Evolutionary conservation across 2,888 invertebrate species (phyloP), one percentile per base, ranked within the genome.

Genomic region (Thysanoteuthis rhombus): DNA sequence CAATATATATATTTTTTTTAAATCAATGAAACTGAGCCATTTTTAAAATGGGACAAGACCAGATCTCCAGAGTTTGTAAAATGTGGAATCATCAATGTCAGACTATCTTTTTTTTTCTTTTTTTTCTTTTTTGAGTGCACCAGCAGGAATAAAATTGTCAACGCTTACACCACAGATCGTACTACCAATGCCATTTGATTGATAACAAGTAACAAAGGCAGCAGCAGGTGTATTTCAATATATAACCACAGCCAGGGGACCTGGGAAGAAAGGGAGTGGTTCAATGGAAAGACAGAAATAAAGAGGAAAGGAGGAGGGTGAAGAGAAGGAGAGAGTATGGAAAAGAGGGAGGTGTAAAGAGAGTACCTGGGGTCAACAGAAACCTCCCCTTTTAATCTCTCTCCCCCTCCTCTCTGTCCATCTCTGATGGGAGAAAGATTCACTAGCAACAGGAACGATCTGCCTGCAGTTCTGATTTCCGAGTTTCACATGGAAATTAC

Each of bases 351-450:
- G 92, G 40, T 32, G 32, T 36, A 32, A 32, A 42, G n/a, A 40
- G 40, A 92, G 42, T 92, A 92, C 36, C 19, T 40, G 22, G 42
- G 92, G 42, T 42, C 42, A 92, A 92, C 45, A 92, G 92, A 42
- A 40, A 42, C 92, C 45, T n/a, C n/a, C 92, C 45, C 92, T 92
- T 45, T 92, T 45, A 42, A 40, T 92, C 12, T 92, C 92, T 92
- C 92, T 39, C 92, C 36, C 19, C n/a, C 75, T 75, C 32, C 58
- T n/a, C n/a, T 75, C 75, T 75, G 75, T 75, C 75, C 75, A 75
- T 75, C 75, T 75, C n/a, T n/a, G 75, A 75, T 36, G 36, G 75
- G 75, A 75, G 75, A 75, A 75, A 75, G 12, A 75, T 75, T 75
- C n/a, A 75, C 75, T n/a, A 75, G 36, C 75, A 75, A 75, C 75